Evolutionary conservation across 2,113 vertebrate species (phyloP), one percentile per base, ranked within the genome.

Genomic region (Pitta sordida): DNA sequence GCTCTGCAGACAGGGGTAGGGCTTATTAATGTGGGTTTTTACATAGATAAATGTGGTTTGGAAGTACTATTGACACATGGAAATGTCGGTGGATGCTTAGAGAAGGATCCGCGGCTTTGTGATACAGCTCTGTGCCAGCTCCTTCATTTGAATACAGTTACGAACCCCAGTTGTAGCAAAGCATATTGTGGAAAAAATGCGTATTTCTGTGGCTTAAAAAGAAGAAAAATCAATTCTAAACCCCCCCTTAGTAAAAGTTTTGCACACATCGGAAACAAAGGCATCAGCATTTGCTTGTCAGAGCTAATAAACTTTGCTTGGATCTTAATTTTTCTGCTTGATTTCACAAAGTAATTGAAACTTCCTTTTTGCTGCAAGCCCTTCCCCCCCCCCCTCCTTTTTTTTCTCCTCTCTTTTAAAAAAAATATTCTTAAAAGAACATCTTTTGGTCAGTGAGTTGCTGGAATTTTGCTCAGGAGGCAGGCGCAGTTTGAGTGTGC

Each of bases 281-380:
- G 86, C 83, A 82, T 94, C 95, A 96, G 93, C 95, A 93, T 96
- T 96, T 96, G 96, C 97, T 97, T 98, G 98, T 98, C 98, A 97
- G 97, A 97, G 93, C 96, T 97, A 97, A 98, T 98, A 97, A 98
- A 96, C 96, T 98, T 97, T 97, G 86, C 97, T 98, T 98, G 96
- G 97, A 97, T 98, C 98, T 97, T 98, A 97, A 97, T 98, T 97
- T 98, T 98, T 98, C 97, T 98, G 97, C 97, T 98, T 98, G 95
- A 96, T 97, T 98, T 97, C 97, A 97, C 98, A 96, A 97, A 98
- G 97, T 98, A 98, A 98, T 98, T 97, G 97, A 98, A 98, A 98
- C 98, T 98, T 98, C 97, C 97, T 97, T 98, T 98, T 96, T 95
- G 91, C 97, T 97, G 82, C 30, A 7, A 93, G 93, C 71, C 69